phyloP scores from a whole-genome alignment of 2,113 vertebrate species.

The Halichoerus grypus region DNA sequence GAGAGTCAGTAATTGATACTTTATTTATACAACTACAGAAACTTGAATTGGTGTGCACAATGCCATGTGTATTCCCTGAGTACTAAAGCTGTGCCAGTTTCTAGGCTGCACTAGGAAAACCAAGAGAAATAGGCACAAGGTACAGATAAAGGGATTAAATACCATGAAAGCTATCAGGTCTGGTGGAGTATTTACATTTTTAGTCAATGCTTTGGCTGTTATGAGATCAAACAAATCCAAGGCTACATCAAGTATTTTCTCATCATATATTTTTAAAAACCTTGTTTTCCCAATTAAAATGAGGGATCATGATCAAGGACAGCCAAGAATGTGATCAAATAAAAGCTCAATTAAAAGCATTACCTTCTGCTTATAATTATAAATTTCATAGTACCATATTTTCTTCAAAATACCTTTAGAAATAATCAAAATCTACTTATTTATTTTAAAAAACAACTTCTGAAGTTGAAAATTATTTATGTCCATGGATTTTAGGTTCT shows the following conservation, averaged over 20 bases:
- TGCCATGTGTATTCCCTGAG: not conserved
- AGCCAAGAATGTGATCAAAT: not conserved
- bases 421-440: not conserved
- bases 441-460: not conserved
- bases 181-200: not conserved
- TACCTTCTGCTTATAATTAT: not conserved
- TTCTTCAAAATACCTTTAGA: not conserved
- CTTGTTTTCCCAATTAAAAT: not conserved
- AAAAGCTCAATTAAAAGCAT: not conserved
- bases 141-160: not conserved
- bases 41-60: not conserved
- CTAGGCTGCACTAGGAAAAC: not conserved
- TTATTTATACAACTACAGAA: not conserved
- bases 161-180: not conserved
- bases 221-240: not conserved
- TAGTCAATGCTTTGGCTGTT: not conserved
- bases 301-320: not conserved
- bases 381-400: not conserved
- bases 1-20: not conserved
- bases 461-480: not conserved
- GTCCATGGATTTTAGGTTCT: not conserved
- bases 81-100: not conserved
- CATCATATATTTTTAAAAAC: slow-evolving; percentile 25
- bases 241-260: not conserved
- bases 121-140: not conserved